Conservation (phyloP, 2,888 invertebrate species). For the Podabrus alpinus region DNA sequence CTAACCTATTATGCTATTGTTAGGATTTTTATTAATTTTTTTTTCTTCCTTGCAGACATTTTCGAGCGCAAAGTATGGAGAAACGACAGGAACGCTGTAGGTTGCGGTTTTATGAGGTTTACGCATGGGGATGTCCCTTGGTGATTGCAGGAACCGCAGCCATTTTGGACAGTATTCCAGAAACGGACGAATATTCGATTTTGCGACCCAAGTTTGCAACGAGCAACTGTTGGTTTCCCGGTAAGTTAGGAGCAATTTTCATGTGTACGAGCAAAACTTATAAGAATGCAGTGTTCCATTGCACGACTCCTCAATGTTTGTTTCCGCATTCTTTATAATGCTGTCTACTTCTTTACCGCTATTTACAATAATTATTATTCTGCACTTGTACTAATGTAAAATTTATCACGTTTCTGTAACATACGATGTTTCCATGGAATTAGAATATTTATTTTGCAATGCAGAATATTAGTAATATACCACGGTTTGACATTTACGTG, state of each 20-base stretch:
- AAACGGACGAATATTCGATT: constrained; percentile 61
- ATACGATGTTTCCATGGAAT: constrained; percentile 1
- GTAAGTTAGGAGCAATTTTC: constrained; percentile 54
- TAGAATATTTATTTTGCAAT: neutral
- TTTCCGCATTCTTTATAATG: constrained; percentile 25
- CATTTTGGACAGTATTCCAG: constrained; percentile 70
- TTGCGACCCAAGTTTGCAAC: constrained; percentile 80
- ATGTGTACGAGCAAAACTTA: neutral
- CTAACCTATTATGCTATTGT: neutral
- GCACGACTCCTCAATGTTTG: neutral
- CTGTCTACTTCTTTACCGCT: constrained; percentile 9
- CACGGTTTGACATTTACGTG: neutral
- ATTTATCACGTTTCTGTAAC: constrained; percentile 18
- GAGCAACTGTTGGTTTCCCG: constrained; percentile 82
- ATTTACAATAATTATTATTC: constrained; percentile 6
- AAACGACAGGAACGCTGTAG: constrained; percentile 83
- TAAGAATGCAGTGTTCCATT: constrained; percentile 12
- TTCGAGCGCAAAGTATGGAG: constrained; percentile 82
- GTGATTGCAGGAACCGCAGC: constrained; percentile 75
- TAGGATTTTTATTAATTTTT: neutral
- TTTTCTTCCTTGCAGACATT: constrained; percentile 64
- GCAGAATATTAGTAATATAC: neutral
- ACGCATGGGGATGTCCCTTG: constrained; percentile 86
- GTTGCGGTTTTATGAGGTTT: constrained; percentile 77
- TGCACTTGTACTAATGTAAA: constrained; percentile 1